These are phyloP conservation scores for Cinara cedri DNA, from an alignment of 2,888 invertebrate genomes.

Conservation along the genomic window DNA sequence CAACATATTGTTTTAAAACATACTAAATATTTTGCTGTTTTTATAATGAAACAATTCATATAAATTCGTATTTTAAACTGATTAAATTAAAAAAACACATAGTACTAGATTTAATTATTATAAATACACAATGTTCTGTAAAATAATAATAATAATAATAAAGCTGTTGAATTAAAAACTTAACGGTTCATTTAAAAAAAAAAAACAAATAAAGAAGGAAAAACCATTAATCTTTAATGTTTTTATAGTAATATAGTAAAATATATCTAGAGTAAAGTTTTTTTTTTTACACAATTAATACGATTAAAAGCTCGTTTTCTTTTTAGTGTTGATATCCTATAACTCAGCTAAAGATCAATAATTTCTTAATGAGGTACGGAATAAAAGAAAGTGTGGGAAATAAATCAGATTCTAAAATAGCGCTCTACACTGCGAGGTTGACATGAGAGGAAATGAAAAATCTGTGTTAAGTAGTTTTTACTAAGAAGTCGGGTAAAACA, in stretches of 20 bases:
- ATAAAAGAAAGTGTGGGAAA: not conserved
- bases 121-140: not conserved
- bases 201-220: too few species aligned
- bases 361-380: not conserved
- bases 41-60: too few species aligned
- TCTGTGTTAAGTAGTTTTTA: slow-evolving; percentile 38
- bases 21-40: too few species aligned
- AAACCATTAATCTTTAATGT: slow-evolving; percentile 7
- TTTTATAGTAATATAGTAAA: slow-evolving; percentile 8
- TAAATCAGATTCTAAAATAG: slow-evolving; percentile 12
- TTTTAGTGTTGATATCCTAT: not conserved
- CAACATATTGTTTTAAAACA: too few species aligned
- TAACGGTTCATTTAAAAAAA: not conserved
- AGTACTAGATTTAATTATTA: not conserved
- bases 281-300: slow-evolving; percentile 11
- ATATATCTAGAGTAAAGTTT: not conserved
- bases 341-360: not conserved
- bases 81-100: slow-evolving; percentile 1
- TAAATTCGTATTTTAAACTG: too few species aligned
- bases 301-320: slow-evolving; percentile 17
- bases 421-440: slow-evolving; percentile 1
- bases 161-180: slow-evolving; percentile 13
- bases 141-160: slow-evolving; percentile 12
- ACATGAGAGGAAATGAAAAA: slow-evolving; percentile 41
- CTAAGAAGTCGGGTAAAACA: slow-evolving; percentile 23